A percentile compares a stretch with the other conserved stretches of the same genome.
Evolutionary conservation across 2,888 invertebrate species (phyloP).

Genomic region (Caenorhabditis angaria): DNA sequence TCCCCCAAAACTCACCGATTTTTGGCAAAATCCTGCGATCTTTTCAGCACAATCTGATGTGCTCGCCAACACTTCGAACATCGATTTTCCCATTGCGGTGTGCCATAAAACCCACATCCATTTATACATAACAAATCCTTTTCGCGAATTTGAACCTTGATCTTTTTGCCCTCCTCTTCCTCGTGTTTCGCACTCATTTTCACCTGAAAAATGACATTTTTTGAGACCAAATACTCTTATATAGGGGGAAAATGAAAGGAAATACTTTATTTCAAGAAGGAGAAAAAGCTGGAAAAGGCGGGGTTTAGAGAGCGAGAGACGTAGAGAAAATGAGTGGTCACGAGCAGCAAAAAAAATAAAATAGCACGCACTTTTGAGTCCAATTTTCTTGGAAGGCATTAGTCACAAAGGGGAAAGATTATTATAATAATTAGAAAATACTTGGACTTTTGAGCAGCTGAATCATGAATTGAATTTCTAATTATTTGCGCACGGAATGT

Average conservation of each 20-base stretch:
- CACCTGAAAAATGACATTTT: background rate
- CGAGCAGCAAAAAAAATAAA: background rate
- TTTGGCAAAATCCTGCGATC: conserved; percentile 70
- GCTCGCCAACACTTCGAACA: conserved; percentile 95
- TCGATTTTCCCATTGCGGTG: conserved; percentile 95
- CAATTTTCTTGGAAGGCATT: no score
- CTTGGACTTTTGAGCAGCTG: no score
- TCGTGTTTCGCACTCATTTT: conserved; percentile 21
- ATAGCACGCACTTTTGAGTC: no score
- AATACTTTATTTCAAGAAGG: no score
- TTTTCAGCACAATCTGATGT: conserved; percentile 72
- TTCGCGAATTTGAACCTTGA: conserved; percentile 50
- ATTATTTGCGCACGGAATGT: no score
- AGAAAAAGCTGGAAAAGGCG: no score
- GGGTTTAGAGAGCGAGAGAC: background rate
- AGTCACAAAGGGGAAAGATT: no score
- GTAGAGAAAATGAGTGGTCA: background rate
- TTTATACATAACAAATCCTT: conserved; percentile 64
- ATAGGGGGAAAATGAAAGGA: background rate
- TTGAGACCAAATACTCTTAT: background rate
- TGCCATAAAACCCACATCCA: conserved; percentile 96
- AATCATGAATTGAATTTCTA: no score
- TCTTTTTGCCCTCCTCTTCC: conserved; percentile 44
- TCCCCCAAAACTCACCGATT: conserved; percentile 32
- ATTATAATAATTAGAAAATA: no score